A percentile compares a stretch with the other conserved stretches of the same genome.
These are phyloP conservation scores for Brachyalestes nurse DNA, from an alignment of 2,797 vertebrate genomes.

Conservation along the genomic window DNA sequence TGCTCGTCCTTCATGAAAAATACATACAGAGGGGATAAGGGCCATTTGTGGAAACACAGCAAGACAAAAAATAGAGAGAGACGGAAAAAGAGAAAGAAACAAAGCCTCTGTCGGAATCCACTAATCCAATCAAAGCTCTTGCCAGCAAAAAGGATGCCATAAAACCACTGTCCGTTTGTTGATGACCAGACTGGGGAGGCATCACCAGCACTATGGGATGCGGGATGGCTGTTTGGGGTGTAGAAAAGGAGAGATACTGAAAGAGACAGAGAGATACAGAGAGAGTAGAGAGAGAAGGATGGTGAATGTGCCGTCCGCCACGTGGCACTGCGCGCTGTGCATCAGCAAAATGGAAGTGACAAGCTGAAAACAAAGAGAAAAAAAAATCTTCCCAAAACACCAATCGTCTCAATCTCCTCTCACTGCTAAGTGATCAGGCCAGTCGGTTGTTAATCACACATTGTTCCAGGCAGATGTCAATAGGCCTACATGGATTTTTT, in stretches of 20 bases:
- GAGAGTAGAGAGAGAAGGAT: neutral
- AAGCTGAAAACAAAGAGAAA: conserved; percentile 1
- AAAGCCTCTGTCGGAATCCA: conserved; percentile 30
- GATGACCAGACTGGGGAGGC: conserved; percentile 17
- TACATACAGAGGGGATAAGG: conserved; percentile 25
- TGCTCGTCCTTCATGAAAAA: conserved; percentile 42
- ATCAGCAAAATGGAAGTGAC: neutral
- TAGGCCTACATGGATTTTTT: neutral
- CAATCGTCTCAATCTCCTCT: neutral
- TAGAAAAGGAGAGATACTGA: neutral
- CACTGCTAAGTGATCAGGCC: neutral
- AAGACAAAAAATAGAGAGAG: conserved; percentile 6
- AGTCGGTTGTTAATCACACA: neutral
- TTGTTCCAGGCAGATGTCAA: neutral
- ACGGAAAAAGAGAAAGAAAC: conserved; percentile 10
- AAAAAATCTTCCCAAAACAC: neutral
- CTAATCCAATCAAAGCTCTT: conserved; percentile 46
- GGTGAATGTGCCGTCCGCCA: neutral
- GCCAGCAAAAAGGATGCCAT: conserved; percentile 41
- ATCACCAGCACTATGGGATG: conserved; percentile 8
- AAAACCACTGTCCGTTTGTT: conserved; percentile 23
- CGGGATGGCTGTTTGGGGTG: neutral
- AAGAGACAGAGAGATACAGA: neutral
- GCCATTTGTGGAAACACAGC: neutral
- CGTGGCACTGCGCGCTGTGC: neutral